These are phyloP conservation scores for Meloidogyne chitwoodi DNA, from an alignment of 1,140 invertebrate genomes.

Conservation along the genomic window DNA sequence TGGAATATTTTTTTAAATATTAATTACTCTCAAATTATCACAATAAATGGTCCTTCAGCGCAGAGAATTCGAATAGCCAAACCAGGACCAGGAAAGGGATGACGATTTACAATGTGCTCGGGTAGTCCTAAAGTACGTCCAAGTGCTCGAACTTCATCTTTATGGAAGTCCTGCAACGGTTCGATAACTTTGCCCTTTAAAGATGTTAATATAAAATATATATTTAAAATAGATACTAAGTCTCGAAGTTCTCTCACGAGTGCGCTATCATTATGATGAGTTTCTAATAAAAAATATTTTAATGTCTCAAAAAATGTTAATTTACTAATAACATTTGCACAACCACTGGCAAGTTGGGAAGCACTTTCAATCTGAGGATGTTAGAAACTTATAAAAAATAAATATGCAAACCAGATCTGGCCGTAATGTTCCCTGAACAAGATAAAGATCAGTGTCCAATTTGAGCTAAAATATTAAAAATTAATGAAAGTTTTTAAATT, in stretches of 20 bases:
- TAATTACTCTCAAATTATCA: slow-evolving; percentile 59
- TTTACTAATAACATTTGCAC: slow-evolving; percentile 80
- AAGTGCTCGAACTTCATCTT: slow-evolving; percentile 81
- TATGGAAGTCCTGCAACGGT: slow-evolving; percentile 97
- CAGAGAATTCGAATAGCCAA: slow-evolving; percentile 90
- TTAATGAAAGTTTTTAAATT: background rate
- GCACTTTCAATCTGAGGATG: slow-evolving; percentile 79
- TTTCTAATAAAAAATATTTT: slow-evolving; percentile 66
- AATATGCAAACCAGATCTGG: slow-evolving; percentile 72
- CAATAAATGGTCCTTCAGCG: slow-evolving; percentile 82
- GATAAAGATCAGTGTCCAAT: slow-evolving; percentile 45
- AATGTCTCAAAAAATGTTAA: background rate
- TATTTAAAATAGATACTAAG: slow-evolving; percentile 47
- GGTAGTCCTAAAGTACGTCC: slow-evolving; percentile 85
- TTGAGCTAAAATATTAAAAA: slow-evolving; percentile 33
- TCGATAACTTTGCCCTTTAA: slow-evolving; percentile 81
- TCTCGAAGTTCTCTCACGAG: slow-evolving; percentile 81
- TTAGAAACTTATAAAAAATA: background rate
- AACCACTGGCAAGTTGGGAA: slow-evolving; percentile 74
- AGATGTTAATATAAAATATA: background rate
- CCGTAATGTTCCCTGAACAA: slow-evolving; percentile 74
- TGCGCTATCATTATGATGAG: slow-evolving; percentile 98
- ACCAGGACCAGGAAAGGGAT: slow-evolving; percentile 89
- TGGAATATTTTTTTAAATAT: slow-evolving; percentile 18
- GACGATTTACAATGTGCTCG: slow-evolving; percentile 78